Percentiles rank a stretch among this genome's conserved stretches.
phyloP scores from a whole-genome alignment of 2,113 vertebrate species.

The Bambusicola thoracicus region DNA sequence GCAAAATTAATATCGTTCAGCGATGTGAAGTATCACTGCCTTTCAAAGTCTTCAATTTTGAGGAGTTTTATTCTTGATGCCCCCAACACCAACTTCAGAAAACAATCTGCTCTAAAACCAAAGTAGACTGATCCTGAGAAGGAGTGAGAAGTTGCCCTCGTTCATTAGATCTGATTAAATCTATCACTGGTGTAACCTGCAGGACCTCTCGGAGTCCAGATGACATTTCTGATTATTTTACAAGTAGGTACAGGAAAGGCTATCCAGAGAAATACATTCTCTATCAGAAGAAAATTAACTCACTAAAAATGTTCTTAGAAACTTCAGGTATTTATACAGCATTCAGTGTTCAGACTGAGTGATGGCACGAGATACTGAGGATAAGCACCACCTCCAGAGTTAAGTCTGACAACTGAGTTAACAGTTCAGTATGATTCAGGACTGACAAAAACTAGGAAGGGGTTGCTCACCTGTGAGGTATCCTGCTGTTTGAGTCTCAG shows the following conservation, averaged over 20 bases:
- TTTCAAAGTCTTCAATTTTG: neutral
- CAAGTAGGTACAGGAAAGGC: neutral
- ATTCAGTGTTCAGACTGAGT: neutral
- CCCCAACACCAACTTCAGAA: neutral
- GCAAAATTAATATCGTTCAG: neutral
- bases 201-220: neutral
- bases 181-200: neutral
- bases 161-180: neutral
- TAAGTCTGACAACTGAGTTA: neutral
- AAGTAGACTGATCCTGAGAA: neutral
- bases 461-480: constrained; percentile 92
- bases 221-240: neutral
- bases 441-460: neutral
- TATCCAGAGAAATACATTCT: neutral
- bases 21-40: neutral
- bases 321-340: neutral
- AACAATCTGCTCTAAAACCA: neutral
- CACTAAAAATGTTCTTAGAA: neutral
- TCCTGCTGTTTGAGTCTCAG: constrained; percentile 95
- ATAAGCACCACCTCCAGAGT: neutral
- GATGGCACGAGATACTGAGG: neutral
- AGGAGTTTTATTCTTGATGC: neutral
- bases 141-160: neutral
- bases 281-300: neutral
- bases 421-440: neutral